phyloP scores from a whole-genome alignment of 1,140 invertebrate genomes.

The Mamestra configurata region DNA sequence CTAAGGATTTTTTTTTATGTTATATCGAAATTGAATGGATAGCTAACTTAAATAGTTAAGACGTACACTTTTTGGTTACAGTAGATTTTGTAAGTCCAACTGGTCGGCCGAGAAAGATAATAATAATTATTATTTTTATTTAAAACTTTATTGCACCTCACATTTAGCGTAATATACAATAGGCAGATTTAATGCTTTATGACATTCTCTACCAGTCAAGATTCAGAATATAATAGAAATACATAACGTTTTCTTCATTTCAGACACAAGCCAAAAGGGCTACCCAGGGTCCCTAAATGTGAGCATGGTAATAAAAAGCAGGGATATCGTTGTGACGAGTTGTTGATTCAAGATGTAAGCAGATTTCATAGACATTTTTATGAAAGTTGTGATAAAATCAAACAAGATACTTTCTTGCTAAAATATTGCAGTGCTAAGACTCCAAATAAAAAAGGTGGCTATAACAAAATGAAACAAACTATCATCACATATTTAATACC shows the following conservation, averaged over 20 bases:
- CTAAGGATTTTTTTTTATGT: no score
- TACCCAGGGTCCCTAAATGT: neutral
- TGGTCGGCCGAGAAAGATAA: no score
- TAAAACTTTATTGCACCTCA: no score
- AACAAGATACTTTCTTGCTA: slow-evolving; percentile 6
- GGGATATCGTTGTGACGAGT: neutral
- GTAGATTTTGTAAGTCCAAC: no score
- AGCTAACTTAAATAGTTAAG: no score
- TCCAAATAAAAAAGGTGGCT: neutral
- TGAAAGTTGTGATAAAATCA: neutral
- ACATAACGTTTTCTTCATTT: neutral
- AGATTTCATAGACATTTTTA: neutral
- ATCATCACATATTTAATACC: neutral
- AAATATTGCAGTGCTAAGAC: slow-evolving; percentile 1
- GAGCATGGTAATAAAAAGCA: neutral
- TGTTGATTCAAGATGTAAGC: neutral
- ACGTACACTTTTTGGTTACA: no score
- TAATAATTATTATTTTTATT: no score
- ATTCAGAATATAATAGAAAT: no score
- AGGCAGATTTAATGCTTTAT: no score
- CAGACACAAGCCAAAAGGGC: neutral
- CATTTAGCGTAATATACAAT: no score
- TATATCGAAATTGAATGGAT: no score
- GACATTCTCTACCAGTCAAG: no score
- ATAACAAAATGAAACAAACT: neutral